Evolutionary conservation across 2,888 invertebrate genomes (phyloP).

Genomic region (Epirrita christyi): DNA sequence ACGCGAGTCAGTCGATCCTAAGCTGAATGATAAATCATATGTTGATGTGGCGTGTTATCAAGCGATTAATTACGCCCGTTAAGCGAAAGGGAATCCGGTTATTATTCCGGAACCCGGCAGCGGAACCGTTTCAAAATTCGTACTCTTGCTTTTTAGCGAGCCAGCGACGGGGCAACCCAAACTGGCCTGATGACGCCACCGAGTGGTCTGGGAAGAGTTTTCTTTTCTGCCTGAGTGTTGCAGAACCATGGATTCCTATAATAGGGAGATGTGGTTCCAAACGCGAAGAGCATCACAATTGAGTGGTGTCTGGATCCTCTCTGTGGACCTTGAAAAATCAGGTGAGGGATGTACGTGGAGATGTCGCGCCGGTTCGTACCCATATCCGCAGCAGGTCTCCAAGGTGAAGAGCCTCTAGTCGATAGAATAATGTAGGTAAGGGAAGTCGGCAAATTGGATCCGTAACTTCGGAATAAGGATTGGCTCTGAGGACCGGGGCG

Average conservation of each 20-base stretch:
- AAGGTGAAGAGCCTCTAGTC: conserved; percentile 89
- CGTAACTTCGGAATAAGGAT: conserved; percentile 89
- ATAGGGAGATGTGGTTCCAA: conserved; percentile 81
- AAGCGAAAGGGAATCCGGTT: conserved; percentile 84
- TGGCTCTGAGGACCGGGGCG: conserved; percentile 89
- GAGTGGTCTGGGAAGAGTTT: conserved; percentile 80
- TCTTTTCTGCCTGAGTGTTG: conserved; percentile 77
- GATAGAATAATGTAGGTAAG: conserved; percentile 87
- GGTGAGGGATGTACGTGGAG: conserved; percentile 60
- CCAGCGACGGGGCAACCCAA: conserved; percentile 64
- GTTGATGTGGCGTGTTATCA: conserved; percentile 48
- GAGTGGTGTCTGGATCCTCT: conserved; percentile 58
- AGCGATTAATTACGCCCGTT: conserved; percentile 66
- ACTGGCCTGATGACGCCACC: conserved; percentile 84
- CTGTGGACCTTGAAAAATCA: conserved; percentile 66
- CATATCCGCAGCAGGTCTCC: conserved; percentile 91
- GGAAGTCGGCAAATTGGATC: conserved; percentile 88
- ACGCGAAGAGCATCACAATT: conserved; percentile 60
- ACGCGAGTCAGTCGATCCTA: conserved; percentile 85
- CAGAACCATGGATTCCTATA: conserved; percentile 77
- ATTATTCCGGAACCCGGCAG: conserved; percentile 85
- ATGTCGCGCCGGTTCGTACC: conserved; percentile 51
- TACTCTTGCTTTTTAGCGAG: conserved; percentile 55
- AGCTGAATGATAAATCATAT: conserved; percentile 78
- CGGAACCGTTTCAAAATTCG: conserved; percentile 75